Evolutionary conservation across 2,113 vertebrate genomes (phyloP), one percentile per base, ranked within the genome.

Genomic region (Rhabdornis inornatus): DNA sequence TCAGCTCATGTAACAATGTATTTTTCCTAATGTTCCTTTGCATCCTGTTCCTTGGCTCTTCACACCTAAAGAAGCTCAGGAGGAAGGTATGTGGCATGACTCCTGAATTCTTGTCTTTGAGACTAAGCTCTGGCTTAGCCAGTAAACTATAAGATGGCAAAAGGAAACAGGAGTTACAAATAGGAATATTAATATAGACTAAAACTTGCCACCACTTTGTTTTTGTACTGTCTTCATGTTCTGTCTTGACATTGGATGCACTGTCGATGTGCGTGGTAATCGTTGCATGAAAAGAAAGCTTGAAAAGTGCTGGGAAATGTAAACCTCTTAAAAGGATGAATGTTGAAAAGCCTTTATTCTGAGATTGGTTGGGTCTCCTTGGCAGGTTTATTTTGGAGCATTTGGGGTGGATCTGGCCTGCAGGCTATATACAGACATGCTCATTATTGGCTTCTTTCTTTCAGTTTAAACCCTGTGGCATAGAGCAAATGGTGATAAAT

Each of bases 1-100:
- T 79, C 59, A 59, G 14, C 37, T 57, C 4, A 8, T 60, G 24
- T 66, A 88, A 92, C 50, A 59, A 92, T 18, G 13, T 72, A 8
- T 81, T 80, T 96, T 64, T 90, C 63, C 50, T 56, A 76, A 76
- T 89, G 19, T 81, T 94, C 89, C 72, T 83, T 87, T 90, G 31
- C 66, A 64, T 94, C 82, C 82, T 69, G 56, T 77, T 65, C 45
- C 13, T 10, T 90, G 91, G 72, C 44, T 94, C 70, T 87, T 94
- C 77, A 61, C 97, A 89, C 97, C 96, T 95, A 84, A 97, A 89
- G 98, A 98, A 83, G 69, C 66, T 91, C 92, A 97, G 1, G 95
- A 98, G 94, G 98, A 98, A 98, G 98, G 98, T 99, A 98, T 97
- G 98, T 99, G 97, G 94, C 66, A 59, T 78, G 89, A 92, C 90